Evolutionary conservation across 2,113 vertebrate species (phyloP).

Genomic region (Ptilonorhynchus violaceus): DNA sequence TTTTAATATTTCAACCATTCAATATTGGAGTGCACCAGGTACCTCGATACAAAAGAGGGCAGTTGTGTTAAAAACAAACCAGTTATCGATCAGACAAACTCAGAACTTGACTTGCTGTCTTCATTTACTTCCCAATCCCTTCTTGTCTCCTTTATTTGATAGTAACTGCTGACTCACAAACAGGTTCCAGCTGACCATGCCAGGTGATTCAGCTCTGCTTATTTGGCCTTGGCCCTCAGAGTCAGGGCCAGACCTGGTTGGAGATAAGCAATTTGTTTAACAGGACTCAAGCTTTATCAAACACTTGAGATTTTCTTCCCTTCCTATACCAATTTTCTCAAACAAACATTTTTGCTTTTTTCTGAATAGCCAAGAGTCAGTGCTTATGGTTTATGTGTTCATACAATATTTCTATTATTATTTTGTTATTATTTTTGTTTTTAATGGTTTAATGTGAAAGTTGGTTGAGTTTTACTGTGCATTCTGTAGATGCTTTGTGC

Average conservation of each 20-base stretch:
- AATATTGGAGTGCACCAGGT: not conserved
- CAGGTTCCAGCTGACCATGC: not conserved
- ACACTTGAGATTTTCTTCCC: not conserved
- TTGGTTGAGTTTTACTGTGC: not conserved
- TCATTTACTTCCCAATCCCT: not conserved
- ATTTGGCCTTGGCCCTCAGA: not conserved
- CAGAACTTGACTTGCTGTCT: not conserved
- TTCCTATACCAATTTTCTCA: not conserved
- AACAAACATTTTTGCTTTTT: not conserved
- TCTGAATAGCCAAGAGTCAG: not conserved
- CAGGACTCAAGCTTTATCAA: not conserved
- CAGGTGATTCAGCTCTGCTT: not conserved
- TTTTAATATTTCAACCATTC: not conserved
- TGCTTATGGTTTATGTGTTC: not conserved
- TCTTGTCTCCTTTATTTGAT: not conserved
- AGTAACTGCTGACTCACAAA: not conserved
- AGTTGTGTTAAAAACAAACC: not conserved
- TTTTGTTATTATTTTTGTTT: not conserved
- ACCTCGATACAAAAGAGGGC: not conserved
- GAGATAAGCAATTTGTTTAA: not conserved
- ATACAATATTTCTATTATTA: not conserved
- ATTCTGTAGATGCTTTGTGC: not conserved
- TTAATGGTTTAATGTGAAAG: not conserved
- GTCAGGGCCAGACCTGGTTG: not conserved
- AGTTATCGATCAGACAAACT: not conserved